phyloP scores from a whole-genome alignment of 92 coral and sea anemone species.

The Epizoanthus rinbou region DNA sequence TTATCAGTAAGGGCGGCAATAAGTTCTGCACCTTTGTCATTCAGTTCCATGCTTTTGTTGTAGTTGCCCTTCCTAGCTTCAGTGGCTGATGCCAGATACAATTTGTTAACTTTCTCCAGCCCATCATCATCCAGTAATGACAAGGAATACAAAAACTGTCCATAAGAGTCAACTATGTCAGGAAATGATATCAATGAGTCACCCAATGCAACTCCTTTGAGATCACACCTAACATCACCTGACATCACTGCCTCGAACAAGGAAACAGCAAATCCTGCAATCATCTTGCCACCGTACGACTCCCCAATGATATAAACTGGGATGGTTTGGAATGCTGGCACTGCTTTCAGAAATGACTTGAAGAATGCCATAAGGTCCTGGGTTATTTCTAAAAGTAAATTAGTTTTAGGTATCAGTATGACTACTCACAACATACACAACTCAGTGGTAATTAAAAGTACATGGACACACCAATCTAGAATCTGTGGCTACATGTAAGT shows the following conservation, averaged over 20 bases:
- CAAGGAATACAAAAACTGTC: constrained; percentile 65
- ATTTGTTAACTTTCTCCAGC: constrained; percentile 27
- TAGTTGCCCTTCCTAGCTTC: constrained; percentile 63
- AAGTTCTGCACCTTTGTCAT: constrained; percentile 13
- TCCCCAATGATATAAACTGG: constrained; percentile 75
- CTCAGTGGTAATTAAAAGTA: no score
- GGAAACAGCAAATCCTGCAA: constrained; percentile 66
- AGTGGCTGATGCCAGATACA: constrained; percentile 45
- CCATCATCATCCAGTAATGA: constrained; percentile 71
- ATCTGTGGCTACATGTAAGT: no score
- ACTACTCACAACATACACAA: no score
- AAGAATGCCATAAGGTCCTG: constrained; percentile 65
- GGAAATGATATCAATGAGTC: constrained; percentile 75
- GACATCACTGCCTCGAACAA: constrained; percentile 54
- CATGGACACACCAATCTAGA: no score
- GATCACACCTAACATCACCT: constrained; percentile 56
- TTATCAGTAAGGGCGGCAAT: constrained; percentile 59
- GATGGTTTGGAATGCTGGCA: constrained; percentile 62
- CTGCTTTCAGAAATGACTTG: constrained; percentile 59
- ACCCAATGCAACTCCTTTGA: constrained; percentile 72
- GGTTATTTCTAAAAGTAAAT: constrained; percentile 60
- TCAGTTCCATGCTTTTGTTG: constrained; percentile 47
- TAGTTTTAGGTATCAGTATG: neutral
- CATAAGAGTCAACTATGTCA: constrained; percentile 70
- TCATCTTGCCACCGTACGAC: constrained; percentile 89